Percentiles rank a stretch among this genome's conserved stretches.
phyloP scores from a whole-genome alignment of 2,797 vertebrate species.

The Synaphobranchus kaupii region DNA sequence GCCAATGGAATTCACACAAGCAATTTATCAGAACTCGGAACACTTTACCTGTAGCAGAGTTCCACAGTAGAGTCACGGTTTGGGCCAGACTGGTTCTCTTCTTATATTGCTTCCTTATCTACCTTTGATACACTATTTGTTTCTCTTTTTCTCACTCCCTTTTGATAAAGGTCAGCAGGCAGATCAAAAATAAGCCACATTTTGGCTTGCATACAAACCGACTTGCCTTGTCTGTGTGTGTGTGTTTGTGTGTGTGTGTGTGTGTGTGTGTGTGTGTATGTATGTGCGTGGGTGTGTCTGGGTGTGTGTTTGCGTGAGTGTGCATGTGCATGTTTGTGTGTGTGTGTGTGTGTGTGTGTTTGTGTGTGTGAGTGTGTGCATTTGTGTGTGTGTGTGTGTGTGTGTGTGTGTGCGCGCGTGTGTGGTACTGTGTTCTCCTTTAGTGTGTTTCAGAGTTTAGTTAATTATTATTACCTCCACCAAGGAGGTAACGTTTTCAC shows the following conservation, averaged over 20 bases:
- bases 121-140: conserved; percentile 10
- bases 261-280: not conserved
- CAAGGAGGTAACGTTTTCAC: too few relatives aligned
- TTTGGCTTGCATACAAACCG: not conserved
- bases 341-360: too few relatives aligned
- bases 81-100: not conserved
- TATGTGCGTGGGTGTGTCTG: not conserved
- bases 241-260: not conserved
- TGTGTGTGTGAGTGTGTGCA: too few relatives aligned
- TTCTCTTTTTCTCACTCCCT: not conserved
- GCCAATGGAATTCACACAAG: not conserved
- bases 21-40: not conserved
- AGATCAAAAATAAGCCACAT: conserved; percentile 22
- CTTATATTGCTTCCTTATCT: conserved; percentile 14
- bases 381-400: too few relatives aligned
- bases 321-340: too few relatives aligned
- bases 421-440: not conserved
- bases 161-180: conserved; percentile 16
- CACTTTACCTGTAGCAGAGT: not conserved
- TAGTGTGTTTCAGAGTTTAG: not conserved
- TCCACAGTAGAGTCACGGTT: not conserved
- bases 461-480: not conserved
- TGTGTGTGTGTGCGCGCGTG: too few relatives aligned
- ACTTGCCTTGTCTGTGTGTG: too few relatives aligned
- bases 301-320: not conserved